A percentile compares a stretch with the other conserved stretches of the same genome.
These are phyloP conservation scores for Gastracanthus pulcherrimus DNA, from an alignment of 2,888 invertebrate species.

Conservation along the genomic window DNA sequence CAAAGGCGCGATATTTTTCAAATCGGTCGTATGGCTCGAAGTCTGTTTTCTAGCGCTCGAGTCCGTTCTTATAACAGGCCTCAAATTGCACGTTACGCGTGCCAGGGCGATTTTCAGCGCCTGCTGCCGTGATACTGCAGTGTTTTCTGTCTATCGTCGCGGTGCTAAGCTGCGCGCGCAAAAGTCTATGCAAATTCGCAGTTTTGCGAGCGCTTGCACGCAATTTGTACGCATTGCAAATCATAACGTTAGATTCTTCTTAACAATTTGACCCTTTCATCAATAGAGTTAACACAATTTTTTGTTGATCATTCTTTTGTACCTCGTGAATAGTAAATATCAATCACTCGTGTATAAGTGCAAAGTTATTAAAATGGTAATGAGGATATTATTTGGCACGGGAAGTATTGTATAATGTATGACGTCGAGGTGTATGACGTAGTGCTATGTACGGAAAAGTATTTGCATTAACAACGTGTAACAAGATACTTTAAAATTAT, in stretches of 20 bases:
- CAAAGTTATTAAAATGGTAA: constrained; percentile 48
- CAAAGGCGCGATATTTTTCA: neutral
- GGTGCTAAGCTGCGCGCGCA: constrained; percentile 1
- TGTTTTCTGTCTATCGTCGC: neutral
- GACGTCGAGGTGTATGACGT: neutral
- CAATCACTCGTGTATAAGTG: constrained; percentile 1
- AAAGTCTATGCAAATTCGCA: constrained; percentile 44
- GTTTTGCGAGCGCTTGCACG: neutral
- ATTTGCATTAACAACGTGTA: constrained; percentile 23
- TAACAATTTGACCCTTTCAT: too few species aligned
- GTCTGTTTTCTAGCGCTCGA: neutral
- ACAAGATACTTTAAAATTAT: constrained; percentile 42
- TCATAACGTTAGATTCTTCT: neutral
- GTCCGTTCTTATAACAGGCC: neutral
- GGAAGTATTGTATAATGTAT: neutral
- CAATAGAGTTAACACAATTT: too few species aligned
- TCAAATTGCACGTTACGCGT: constrained; percentile 17
- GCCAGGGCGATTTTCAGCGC: neutral
- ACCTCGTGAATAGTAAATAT: neutral
- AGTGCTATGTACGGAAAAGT: neutral
- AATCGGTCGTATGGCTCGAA: neutral
- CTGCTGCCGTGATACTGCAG: too few species aligned
- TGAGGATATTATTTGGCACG: constrained; percentile 20
- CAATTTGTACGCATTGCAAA: neutral
- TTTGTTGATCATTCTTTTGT: too few species aligned